Evolutionary conservation across 2,888 invertebrate species (phyloP), one percentile per base, ranked within the genome.

Genomic region (Eretmocerus hayati): DNA sequence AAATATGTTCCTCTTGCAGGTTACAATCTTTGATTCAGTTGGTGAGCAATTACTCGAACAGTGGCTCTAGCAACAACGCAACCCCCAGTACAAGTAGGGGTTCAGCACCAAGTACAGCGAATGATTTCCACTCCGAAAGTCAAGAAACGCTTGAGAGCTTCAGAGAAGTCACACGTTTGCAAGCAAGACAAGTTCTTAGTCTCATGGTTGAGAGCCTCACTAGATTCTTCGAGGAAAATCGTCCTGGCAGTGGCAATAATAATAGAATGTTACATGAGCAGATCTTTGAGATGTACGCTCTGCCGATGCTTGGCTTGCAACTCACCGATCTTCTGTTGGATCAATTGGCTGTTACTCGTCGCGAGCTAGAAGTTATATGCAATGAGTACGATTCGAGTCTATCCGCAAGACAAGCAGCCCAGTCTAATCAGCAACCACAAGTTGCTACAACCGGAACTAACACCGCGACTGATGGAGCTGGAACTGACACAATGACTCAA

Each of bases 251-350:
- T 52, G 52, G 59, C 51, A 53, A 58, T 39, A 47, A 59, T 42
- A 62, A 58, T 36, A 64, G 62, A 36, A 61, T 62, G 31, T 56
- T 65, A 13, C 26, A 40, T 4, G 30, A 44, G 3, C 49, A 49
- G 13, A 41, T 46, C 6, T 20, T 33, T 3, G 36, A 59, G 39
- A 56, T 70, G 53, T 64, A 65, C 46, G 56, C 64, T 18, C 57
- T 72, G 26, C 63, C 77, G 3, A 74, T 73, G 41, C 65, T 77
- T 58, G 74, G 76, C 2, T 58, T 75, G 38, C 66, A 76, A 42
- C 58, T 78, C 22, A 75, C 75, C 11, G 75, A 77, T 57, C 62
- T 77, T 15, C 58, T 77, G 33, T 56, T 76, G 3, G 64, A 75
- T 13, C 74, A 77, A 54, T 67, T 77, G 9, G 69, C 71, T 9